These are phyloP conservation scores for Yponomeuta plumbellus DNA, from an alignment of 2,888 invertebrate species.

Conservation along the genomic window DNA sequence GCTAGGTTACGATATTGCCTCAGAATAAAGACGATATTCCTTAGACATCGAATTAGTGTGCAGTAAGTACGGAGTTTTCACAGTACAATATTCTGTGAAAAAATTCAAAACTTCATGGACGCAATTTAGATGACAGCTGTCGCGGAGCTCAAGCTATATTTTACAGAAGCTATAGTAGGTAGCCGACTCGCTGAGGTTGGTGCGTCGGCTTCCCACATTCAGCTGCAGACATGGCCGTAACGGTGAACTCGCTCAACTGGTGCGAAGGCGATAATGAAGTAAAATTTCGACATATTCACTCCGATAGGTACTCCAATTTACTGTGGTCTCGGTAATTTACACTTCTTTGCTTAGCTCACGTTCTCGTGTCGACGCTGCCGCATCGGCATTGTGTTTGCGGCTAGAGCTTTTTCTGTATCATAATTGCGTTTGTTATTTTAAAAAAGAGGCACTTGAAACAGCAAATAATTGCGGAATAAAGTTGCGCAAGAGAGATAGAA, in stretches of 20 bases:
- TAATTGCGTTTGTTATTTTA: neutral
- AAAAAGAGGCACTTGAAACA: neutral
- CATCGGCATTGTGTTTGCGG: neutral
- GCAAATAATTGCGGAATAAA: neutral
- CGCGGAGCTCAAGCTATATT: too few species aligned
- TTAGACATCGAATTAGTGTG: too few species aligned
- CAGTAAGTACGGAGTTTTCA: too few species aligned
- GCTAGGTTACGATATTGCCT: too few species aligned
- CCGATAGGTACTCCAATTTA: constrained; percentile 26
- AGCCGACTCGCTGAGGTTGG: neutral
- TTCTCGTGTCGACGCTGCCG: constrained; percentile 26
- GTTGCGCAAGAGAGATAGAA: neutral
- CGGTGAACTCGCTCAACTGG: neutral
- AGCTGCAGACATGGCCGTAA: neutral
- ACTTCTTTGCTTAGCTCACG: constrained; percentile 39
- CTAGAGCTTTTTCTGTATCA: neutral
- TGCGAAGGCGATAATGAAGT: constrained; percentile 36
- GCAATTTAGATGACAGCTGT: too few species aligned
- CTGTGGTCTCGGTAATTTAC: constrained; percentile 44
- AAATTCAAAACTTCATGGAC: too few species aligned
- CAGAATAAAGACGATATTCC: too few species aligned
- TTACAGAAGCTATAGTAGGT: too few species aligned
- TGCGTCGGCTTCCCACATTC: neutral
- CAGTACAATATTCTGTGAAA: too few species aligned
- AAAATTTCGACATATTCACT: constrained; percentile 26